These are phyloP conservation scores for Thunnus thynnus DNA, from an alignment of 2,113 vertebrate genomes.

Conservation along the genomic window DNA sequence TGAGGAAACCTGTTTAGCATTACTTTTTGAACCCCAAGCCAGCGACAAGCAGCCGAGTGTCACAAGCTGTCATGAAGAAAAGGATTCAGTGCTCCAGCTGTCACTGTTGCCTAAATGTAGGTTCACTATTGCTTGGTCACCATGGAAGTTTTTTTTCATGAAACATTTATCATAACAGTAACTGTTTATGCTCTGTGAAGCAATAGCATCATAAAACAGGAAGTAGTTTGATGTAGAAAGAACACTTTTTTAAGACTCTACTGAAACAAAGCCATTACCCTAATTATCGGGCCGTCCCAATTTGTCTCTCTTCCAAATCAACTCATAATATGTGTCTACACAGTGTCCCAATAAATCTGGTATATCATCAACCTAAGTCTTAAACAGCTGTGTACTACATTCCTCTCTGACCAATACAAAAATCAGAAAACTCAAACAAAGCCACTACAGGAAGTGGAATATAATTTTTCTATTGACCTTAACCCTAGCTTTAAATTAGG, in stretches of 20 bases:
- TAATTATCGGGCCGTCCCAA: too few species aligned
- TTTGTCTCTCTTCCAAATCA: too few species aligned
- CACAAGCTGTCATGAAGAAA: background rate
- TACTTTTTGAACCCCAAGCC: background rate
- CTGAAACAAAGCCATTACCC: too few species aligned
- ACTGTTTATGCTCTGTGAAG: background rate
- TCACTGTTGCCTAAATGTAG: background rate
- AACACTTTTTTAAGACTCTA: background rate
- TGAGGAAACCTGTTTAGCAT: slow-evolving; percentile 25
- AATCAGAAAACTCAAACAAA: too few species aligned
- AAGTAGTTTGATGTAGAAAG: slow-evolving; percentile 9
- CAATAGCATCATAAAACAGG: background rate
- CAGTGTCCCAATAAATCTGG: too few species aligned
- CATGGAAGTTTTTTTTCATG: background rate
- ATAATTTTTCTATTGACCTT: too few species aligned
- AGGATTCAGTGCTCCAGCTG: slow-evolving; percentile 4
- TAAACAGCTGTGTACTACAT: too few species aligned
- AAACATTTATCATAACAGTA: background rate
- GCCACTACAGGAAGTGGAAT: too few species aligned
- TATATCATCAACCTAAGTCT: too few species aligned
- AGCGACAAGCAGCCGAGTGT: slow-evolving; percentile 1
- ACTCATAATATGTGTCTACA: too few species aligned
- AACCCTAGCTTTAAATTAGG: too few species aligned
- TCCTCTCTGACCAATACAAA: too few species aligned
- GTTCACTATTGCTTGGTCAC: slow-evolving; percentile 8